phyloP scores from a whole-genome alignment of 1,140 invertebrate genomes.

The Rhyzopertha dominica region DNA sequence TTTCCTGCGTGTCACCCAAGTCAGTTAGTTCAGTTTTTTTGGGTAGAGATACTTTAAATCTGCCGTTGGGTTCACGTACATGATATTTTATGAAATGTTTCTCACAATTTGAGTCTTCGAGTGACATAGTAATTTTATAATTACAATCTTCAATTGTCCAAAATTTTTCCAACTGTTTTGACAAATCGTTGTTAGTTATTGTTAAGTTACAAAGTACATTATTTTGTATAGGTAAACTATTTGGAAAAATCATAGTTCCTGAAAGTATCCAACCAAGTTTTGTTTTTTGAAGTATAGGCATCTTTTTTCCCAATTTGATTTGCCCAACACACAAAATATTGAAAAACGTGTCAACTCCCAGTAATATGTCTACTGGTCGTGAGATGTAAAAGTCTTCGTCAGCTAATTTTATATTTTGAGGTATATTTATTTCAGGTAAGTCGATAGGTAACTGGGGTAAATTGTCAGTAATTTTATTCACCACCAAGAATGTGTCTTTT shows the following conservation, averaged over 20 bases:
- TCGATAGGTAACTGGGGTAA: conserved; percentile 14
- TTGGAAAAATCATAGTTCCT: too few species aligned
- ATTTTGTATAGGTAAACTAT: too few species aligned
- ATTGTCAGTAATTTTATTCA: conserved; percentile 9
- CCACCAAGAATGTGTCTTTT: conserved; percentile 8
- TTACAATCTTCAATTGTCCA: conserved; percentile 10
- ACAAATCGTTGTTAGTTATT: not conserved
- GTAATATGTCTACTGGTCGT: conserved; percentile 15
- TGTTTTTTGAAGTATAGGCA: conserved; percentile 14
- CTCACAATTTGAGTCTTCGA: conserved; percentile 11
- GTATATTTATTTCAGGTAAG: conserved; percentile 12
- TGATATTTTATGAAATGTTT: conserved; percentile 6
- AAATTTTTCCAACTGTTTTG: conserved; percentile 8
- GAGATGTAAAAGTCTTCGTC: conserved; percentile 14
- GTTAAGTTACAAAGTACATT: conserved; percentile 10
- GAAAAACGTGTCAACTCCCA: conserved; percentile 19
- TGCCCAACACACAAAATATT: conserved; percentile 22
- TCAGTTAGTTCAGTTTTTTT: not conserved
- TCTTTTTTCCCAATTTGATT: conserved; percentile 5
- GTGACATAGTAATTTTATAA: not conserved
- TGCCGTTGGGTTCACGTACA: conserved; percentile 2
- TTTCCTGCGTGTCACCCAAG: conserved; percentile 5
- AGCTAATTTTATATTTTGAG: conserved; percentile 12
- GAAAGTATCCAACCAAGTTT: conserved; percentile 20
- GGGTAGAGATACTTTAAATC: conserved; percentile 11